Evolutionary conservation across 2,797 vertebrate genomes (phyloP).

Genomic region (Lateolabrax maculatus): DNA sequence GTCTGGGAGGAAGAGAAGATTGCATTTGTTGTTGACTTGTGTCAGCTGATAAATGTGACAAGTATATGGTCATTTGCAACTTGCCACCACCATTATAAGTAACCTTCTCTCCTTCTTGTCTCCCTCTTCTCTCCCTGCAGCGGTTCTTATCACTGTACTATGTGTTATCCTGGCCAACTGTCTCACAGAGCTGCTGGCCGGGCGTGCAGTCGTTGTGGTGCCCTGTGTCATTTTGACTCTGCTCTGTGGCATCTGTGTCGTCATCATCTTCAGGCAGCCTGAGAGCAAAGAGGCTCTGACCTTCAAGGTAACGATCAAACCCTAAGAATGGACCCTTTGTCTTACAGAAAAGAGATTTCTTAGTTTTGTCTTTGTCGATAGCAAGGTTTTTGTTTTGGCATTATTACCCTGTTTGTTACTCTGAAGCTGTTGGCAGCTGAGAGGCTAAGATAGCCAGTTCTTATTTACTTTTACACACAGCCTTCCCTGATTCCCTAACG

Average conservation of each 20-base stretch:
- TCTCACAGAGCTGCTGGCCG: constrained; percentile 64
- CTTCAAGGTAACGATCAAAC: constrained; percentile 89
- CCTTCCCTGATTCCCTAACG: neutral
- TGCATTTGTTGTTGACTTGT: rapidly evolving
- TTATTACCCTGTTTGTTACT: too few species aligned
- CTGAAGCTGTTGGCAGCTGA: neutral
- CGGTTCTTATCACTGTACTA: constrained; percentile 84
- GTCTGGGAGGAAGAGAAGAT: neutral
- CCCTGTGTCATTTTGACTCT: constrained; percentile 80
- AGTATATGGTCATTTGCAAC: too few species aligned
- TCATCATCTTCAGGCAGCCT: constrained; percentile 93
- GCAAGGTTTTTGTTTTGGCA: neutral
- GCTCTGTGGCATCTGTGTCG: constrained; percentile 77
- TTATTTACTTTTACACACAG: neutral
- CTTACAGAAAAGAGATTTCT: neutral
- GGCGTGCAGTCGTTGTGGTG: constrained; percentile 47
- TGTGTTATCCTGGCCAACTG: constrained; percentile 87
- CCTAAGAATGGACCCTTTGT: neutral
- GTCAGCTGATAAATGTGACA: neutral
- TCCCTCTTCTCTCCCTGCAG: constrained; percentile 74
- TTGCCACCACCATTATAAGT: neutral
- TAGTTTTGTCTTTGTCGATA: neutral
- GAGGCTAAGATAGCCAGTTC: neutral
- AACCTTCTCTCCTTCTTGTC: too few species aligned
- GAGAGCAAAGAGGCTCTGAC: constrained; percentile 89